Evolutionary conservation across 2,113 vertebrate species (phyloP).

Genomic region (Phyllostomus hastatus): DNA sequence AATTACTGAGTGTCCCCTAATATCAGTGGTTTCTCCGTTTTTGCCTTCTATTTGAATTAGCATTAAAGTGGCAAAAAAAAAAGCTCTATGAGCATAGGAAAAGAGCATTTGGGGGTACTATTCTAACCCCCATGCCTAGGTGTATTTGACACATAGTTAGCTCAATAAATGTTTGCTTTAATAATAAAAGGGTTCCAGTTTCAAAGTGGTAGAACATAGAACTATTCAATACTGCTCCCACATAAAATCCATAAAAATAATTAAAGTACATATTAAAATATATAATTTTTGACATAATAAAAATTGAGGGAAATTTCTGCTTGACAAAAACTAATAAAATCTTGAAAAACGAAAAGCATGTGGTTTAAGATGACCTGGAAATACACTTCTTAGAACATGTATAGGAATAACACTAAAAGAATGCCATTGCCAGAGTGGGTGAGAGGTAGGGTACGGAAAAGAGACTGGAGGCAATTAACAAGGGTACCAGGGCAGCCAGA

Average conservation of each 20-base stretch:
- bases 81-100: neutral
- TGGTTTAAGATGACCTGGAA: neutral
- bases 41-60: neutral
- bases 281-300: neutral
- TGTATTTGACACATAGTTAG: neutral
- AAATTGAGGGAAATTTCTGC: neutral
- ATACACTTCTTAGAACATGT: neutral
- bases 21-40: neutral
- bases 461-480: neutral
- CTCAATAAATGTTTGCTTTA: neutral
- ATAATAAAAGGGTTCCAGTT: neutral
- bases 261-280: neutral
- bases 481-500: neutral
- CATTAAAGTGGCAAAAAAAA: neutral
- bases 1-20: slow-evolving; percentile 10
- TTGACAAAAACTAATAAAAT: slow-evolving; percentile 3
- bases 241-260: neutral
- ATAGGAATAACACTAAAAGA: neutral
- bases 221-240: neutral
- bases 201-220: neutral
- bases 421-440: neutral
- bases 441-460: neutral
- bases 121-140: neutral
- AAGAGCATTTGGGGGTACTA: neutral
- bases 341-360: neutral